phyloP scores from a whole-genome alignment of 2,888 invertebrate species.

The Ophion costatus region DNA sequence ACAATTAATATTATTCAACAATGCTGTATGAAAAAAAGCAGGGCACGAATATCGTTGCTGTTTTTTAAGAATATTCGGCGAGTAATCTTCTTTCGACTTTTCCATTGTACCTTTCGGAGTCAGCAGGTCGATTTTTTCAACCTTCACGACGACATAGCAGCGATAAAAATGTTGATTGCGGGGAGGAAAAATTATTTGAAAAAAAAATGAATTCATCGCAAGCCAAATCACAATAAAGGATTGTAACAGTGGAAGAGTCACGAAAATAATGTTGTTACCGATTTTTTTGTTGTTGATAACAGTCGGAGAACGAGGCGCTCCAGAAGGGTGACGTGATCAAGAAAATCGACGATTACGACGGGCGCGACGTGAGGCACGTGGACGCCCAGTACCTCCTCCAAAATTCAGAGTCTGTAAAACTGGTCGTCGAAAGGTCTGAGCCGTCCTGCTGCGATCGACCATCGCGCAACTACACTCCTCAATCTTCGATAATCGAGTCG shows the following conservation, averaged over 20 bases:
- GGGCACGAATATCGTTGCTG: too few species aligned
- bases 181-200: too few species aligned
- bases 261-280: constrained; percentile 18
- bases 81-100: too few species aligned
- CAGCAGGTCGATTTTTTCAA: too few species aligned
- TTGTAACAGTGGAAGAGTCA: not conserved
- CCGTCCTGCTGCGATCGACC: constrained; percentile 68
- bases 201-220: not conserved
- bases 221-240: not conserved
- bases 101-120: too few species aligned
- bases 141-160: too few species aligned
- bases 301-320: constrained; percentile 94
- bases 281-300: constrained; percentile 79
- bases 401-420: constrained; percentile 91
- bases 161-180: not conserved
- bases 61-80: too few species aligned
- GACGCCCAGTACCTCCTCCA: constrained; percentile 95
- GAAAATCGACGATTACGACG: constrained; percentile 95
- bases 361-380: constrained; percentile 93
- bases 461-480: constrained; percentile 73
- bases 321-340: constrained; percentile 95
- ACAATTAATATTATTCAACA: too few species aligned
- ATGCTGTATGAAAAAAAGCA: too few species aligned
- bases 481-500: constrained; percentile 75
- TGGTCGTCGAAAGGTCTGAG: constrained; percentile 91